Evolutionary conservation across 2,113 vertebrate species (phyloP), one percentile per base, ranked within the genome.

Genomic region (Candoia aspera): DNA sequence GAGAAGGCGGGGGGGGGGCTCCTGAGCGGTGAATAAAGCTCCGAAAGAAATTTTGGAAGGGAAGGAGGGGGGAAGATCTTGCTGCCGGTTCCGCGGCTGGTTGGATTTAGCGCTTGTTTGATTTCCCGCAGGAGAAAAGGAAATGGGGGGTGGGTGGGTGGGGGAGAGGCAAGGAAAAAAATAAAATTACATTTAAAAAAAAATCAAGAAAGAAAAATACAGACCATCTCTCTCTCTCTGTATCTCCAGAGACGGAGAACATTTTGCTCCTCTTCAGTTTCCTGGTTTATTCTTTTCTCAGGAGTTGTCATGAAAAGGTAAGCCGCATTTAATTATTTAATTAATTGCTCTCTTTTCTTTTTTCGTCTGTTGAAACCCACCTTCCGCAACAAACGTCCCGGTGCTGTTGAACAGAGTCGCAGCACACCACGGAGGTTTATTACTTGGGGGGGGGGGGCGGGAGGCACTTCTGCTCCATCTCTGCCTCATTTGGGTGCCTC

Each of bases 291-390:
- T 59, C 91, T 88, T 68, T 92, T 58, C 68, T 60, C 91, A 73
- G 87, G 91, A 92, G 91, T 92, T 92, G 91, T 92, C 91, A 92
- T 92, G 91, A 92, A 92, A 88, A 92, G 91, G 91, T 92, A 92
- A 88, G 91, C 49, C 2, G 64, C 8, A 4, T 53, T 49, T 58
- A 54, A 33, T 33, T 64, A 11, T 91, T 86, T 62, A 24, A 62
- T n/a, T 21, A 15, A 8, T 33, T 73, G 68, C 68, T 68, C 29
- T 0, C 0, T 68, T 29, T 17, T 33, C 68, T 73, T 73, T n/a
- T 37, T 79, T 37, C 2, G 12, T 37, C 6, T 37, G 17, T 79
- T 37, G n/a, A 79, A 79, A 1, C 33, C n/a, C 37, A 37, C 33
- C 88, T n/a, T 8, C 29, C 6, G 11, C 13, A 23, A n/a, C 29